Evolutionary conservation across 64 coral and sea anemone species (phyloP).

Genomic region (Acropora yongei): DNA sequence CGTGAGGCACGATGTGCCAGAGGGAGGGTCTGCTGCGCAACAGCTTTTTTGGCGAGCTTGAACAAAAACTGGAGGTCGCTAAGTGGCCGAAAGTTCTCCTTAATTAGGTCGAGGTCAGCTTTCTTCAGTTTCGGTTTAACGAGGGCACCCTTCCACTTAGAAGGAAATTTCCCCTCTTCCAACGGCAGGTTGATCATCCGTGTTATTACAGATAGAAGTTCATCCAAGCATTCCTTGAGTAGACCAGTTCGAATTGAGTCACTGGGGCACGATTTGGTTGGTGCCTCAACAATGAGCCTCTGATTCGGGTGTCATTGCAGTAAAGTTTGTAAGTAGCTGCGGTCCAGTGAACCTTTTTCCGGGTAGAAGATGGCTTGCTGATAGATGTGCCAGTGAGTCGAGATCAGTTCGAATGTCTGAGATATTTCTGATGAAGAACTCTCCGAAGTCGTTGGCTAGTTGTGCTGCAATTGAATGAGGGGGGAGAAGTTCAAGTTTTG

Average conservation of each 20-base stretch:
- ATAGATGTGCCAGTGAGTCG: too few species aligned
- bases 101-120: background rate
- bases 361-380: background rate
- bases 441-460: too few species aligned
- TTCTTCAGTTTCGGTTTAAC: background rate
- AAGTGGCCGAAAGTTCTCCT: constrained; percentile 15
- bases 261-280: background rate
- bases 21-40: background rate
- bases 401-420: too few species aligned
- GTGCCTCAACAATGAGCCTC: background rate
- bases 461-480: too few species aligned
- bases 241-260: background rate
- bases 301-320: background rate
- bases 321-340: background rate
- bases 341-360: background rate
- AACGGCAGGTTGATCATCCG: background rate
- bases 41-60: too few species aligned
- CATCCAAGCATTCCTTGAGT: background rate
- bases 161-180: background rate
- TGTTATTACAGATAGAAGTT: background rate
- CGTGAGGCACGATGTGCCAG: background rate
- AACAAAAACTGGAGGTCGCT: too few species aligned
- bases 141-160: background rate
- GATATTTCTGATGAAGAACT: too few species aligned
- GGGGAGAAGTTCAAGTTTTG: too few species aligned